These are phyloP conservation scores for Rousettus leschenaultii DNA, from an alignment of 2,113 vertebrate species.

Conservation along the genomic window DNA sequence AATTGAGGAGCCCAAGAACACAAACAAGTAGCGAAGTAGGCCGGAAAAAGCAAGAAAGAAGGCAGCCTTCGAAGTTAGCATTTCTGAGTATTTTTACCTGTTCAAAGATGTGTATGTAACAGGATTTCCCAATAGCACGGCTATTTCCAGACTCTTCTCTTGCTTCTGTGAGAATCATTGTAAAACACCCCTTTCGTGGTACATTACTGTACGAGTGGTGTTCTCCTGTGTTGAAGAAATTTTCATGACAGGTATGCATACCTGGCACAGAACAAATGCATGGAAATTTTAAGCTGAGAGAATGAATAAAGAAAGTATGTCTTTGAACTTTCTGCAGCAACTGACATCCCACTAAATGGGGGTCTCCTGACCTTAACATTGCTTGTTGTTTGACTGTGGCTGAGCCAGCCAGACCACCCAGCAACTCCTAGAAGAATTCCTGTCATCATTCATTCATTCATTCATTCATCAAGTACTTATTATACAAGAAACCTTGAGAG, in stretches of 20 bases:
- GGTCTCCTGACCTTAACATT: background rate
- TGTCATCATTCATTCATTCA: background rate
- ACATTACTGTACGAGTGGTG: background rate
- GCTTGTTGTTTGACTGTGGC: background rate
- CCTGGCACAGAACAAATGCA: background rate
- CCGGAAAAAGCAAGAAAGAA: constrained; percentile 2
- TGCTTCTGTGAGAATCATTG: background rate
- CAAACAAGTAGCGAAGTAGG: background rate
- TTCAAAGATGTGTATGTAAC: background rate
- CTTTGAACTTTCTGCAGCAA: background rate
- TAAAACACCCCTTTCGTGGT: background rate
- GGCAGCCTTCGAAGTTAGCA: background rate
- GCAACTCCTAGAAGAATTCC: background rate
- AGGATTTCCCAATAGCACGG: background rate
- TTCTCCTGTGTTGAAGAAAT: background rate
- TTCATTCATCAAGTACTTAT: background rate
- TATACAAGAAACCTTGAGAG: background rate
- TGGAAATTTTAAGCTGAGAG: constrained; percentile 1
- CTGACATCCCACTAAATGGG: background rate
- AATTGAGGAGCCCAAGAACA: background rate
- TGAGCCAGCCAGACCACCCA: background rate
- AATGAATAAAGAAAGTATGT: background rate
- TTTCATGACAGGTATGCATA: background rate
- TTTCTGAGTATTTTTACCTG: background rate
- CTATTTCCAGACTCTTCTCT: background rate